Conservation (phyloP, 2,888 invertebrate species). For the Melieria crassipennis region DNA sequence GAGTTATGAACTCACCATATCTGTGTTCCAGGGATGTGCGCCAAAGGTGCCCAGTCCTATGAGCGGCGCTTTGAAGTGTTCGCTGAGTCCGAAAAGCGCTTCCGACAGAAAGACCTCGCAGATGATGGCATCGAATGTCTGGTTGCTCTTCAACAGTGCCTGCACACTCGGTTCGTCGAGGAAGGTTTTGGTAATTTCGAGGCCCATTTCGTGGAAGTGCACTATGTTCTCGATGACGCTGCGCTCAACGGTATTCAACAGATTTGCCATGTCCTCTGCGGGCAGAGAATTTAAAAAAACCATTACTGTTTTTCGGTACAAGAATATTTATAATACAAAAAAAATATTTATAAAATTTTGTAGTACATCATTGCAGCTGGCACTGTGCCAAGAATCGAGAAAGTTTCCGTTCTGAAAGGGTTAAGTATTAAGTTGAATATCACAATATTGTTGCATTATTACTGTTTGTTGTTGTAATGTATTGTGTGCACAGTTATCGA, state of each 20-base stretch:
- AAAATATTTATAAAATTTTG: too few relatives aligned
- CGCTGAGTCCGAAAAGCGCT: constrained; percentile 60
- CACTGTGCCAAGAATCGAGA: too few relatives aligned
- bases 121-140: constrained; percentile 63
- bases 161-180: constrained; percentile 49
- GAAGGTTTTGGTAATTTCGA: constrained; percentile 47
- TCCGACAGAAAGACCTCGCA: constrained; percentile 63
- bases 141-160: constrained; percentile 54
- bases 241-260: constrained; percentile 18
- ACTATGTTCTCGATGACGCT: constrained; percentile 39
- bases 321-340: too few relatives aligned
- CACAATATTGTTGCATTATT: too few relatives aligned
- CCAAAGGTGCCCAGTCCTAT: constrained; percentile 58
- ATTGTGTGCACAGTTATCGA: too few relatives aligned
- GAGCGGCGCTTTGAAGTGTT: constrained; percentile 58
- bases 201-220: constrained; percentile 50
- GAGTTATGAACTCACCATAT: constrained; percentile 46
- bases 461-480: too few relatives aligned
- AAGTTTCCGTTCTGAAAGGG: too few relatives aligned
- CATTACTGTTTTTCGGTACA: too few relatives aligned
- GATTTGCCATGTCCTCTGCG: constrained; percentile 24
- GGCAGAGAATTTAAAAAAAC: not conserved
- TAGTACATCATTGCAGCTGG: too few relatives aligned
- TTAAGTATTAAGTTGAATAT: too few relatives aligned
- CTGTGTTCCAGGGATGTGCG: constrained; percentile 58